Evolutionary conservation across 23 tunicate species (phyloP), one percentile per base, ranked within the genome.

Genomic region (Styela clava): DNA sequence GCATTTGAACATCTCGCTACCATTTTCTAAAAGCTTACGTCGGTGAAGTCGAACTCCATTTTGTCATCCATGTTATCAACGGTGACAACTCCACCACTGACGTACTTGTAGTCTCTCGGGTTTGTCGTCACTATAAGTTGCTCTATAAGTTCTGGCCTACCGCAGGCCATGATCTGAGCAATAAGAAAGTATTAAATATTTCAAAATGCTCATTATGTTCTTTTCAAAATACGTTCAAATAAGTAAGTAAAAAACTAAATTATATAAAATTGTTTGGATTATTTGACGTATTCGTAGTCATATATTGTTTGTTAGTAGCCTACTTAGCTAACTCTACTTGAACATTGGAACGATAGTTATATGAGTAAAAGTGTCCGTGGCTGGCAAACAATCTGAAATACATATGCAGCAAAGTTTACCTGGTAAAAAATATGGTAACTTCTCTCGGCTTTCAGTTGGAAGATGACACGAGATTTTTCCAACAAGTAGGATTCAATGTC

Each of bases 401-500:
- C n/a, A n/a, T n/a, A n/a, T n/a, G n/a, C n/a, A n/a, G n/a, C n/a
- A n/a, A n/a, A n/a, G n/a, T n/a, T n/a, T 25, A 95, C 96, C 92
- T 95, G 99, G 78, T 95, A 95, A 71, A 95, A 95, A 65, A 94
- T 94, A 83, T 95, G 99, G 88, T 85, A 94, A 51, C 91, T 70
- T 51, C 98, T 83, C 73, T 94, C 98, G 33, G 91, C 91, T 31
- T 79, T 76, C 33, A 89, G 93, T 68, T 94, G 98, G 84, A 94
- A 94, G 79, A 94, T 84, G 31, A 94, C 98, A 31, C 98, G 86
- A 35, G 95, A 89, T 67, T 94, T 94, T 64, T 95, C 99, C 62
- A 95, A 86, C 22, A 95, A 79, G 68, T 95, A 95, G 16, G 93
- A 74, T 74, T 95, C 99, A 76, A 95, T 95, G 74, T 95, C 99